Conservation (phyloP, 2,113 vertebrate genomes). For the Nothobranchius kuhntae region DNA sequence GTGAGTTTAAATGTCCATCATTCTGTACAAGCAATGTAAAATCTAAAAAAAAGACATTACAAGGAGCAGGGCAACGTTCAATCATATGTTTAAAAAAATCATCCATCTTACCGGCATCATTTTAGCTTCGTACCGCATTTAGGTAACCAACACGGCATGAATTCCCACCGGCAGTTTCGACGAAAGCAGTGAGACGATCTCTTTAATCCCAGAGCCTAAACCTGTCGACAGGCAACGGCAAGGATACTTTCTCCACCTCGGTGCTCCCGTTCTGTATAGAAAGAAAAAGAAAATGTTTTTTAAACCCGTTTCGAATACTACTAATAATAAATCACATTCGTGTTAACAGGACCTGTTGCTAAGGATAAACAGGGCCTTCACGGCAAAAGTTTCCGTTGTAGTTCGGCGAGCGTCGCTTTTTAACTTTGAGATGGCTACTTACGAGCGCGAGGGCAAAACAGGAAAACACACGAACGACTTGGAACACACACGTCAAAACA, state of each 20-base stretch:
- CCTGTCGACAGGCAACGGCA: slow-evolving; percentile 40
- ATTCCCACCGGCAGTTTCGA: slow-evolving; percentile 66
- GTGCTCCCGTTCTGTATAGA: slow-evolving; percentile 41
- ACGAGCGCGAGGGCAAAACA: background rate
- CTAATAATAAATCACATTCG: background rate
- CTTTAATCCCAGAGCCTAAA: slow-evolving; percentile 60
- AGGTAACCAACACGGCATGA: slow-evolving; percentile 62
- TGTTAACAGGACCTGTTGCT: slow-evolving; percentile 71
- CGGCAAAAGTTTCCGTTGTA: slow-evolving; percentile 68
- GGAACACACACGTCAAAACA: fast-evolving
- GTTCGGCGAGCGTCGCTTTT: slow-evolving; percentile 46
- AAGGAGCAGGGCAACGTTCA: background rate
- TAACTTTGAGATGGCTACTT: slow-evolving; percentile 49
- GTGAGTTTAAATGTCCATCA: slow-evolving; percentile 65
- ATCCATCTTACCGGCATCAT: slow-evolving; percentile 93
- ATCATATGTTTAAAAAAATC: slow-evolving; percentile 29
- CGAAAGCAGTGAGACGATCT: slow-evolving; percentile 59
- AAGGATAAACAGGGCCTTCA: slow-evolving; percentile 66
- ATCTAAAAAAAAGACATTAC: background rate
- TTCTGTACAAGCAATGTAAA: background rate
- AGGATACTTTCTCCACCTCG: slow-evolving; percentile 55
- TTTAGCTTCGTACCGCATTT: slow-evolving; percentile 90
- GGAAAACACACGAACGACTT: fast-evolving
- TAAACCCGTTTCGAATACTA: background rate
- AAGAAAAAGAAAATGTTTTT: background rate